Percentiles rank a stretch among this genome's conserved stretches.
Conservation (phyloP, 2,888 invertebrate genomes). For the Matsumyia berberina region DNA sequence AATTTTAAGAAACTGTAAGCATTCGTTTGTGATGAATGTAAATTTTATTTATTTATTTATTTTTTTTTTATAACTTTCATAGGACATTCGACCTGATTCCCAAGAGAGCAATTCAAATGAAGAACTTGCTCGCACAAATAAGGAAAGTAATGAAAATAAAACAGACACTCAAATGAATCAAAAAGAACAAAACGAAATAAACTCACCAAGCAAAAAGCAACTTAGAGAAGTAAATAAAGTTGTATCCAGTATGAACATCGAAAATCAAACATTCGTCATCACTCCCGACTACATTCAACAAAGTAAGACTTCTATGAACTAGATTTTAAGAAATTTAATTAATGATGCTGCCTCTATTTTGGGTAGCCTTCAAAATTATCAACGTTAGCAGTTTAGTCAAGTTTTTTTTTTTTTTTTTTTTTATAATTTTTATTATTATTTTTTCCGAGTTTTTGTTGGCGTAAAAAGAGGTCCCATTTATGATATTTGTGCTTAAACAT, state of each 20-base stretch:
- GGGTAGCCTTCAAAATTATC: too few species aligned
- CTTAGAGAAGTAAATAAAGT: conserved; percentile 55
- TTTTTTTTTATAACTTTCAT: conserved; percentile 7
- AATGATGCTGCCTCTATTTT: too few species aligned
- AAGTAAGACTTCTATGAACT: conserved; percentile 87
- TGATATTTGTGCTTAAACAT: too few species aligned
- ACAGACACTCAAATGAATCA: conserved; percentile 47
- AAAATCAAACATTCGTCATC: conserved; percentile 89
- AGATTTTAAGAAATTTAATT: background rate
- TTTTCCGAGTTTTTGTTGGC: too few species aligned
- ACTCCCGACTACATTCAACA: conserved; percentile 97
- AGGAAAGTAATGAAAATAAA: conserved; percentile 52
- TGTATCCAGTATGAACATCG: conserved; percentile 50
- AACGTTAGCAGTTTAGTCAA: too few species aligned
- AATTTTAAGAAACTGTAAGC: too few species aligned
- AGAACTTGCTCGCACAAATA: conserved; percentile 33
- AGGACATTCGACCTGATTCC: conserved; percentile 58
- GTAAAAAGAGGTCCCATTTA: too few species aligned
- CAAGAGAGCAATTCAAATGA: conserved; percentile 60
- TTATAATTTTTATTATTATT: too few species aligned
- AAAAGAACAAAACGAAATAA: conserved; percentile 46
- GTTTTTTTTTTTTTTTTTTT: too few species aligned
- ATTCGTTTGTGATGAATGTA: too few species aligned
- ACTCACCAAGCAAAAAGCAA: conserved; percentile 52
- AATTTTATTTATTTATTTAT: conserved; percentile 4